Conservation (phyloP, 2,113 vertebrate genomes). For the Zosterops borbonicus region DNA sequence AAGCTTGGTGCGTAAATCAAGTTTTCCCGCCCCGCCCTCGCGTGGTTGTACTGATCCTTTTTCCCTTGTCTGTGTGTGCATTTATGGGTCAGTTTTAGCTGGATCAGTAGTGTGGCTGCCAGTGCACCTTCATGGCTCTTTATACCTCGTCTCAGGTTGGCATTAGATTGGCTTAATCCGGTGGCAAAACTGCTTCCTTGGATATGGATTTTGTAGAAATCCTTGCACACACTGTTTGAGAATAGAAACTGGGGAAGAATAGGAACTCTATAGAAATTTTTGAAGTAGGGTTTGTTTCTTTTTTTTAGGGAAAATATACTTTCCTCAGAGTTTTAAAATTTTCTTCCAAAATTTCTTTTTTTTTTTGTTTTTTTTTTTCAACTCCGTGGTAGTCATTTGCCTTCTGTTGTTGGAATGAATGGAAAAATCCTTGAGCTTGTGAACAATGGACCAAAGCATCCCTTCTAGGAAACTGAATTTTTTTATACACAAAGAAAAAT, state of each 20-base stretch:
- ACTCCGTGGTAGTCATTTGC: not conserved
- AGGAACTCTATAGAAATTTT: not conserved
- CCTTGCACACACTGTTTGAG: rapidly evolving
- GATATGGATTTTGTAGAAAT: not conserved
- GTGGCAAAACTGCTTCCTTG: not conserved
- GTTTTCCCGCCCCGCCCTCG: rapidly evolving
- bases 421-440: not conserved
- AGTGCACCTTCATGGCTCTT: not conserved
- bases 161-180: not conserved
- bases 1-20: not conserved
- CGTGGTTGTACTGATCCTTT: not conserved
- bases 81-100: not conserved
- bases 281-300: not conserved
- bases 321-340: no score
- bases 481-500: not conserved
- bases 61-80: not conserved
- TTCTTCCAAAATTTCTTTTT: not conserved
- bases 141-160: not conserved
- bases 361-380: not conserved
- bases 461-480: not conserved
- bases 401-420: conserved; percentile 15
- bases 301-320: not conserved
- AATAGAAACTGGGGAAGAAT: not conserved
- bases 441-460: conserved; percentile 32
- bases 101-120: not conserved